Evolutionary conservation across 2,113 vertebrate species (phyloP).

Genomic region (Herpetotheres cachinnans): DNA sequence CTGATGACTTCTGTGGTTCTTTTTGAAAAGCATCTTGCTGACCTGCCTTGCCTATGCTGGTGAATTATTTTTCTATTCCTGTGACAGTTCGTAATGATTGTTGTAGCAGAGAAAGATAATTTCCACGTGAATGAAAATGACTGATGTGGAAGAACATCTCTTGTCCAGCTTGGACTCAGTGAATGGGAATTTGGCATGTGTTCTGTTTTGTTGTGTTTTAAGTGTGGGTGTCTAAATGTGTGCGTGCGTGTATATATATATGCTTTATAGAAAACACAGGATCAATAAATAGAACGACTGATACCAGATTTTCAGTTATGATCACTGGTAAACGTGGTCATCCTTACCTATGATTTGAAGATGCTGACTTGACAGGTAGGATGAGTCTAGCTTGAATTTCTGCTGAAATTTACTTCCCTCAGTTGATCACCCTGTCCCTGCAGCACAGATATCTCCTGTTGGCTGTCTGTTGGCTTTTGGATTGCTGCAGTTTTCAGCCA

Average conservation of each 20-base stretch:
- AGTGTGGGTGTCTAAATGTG: too few relatives aligned
- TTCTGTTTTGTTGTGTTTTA: neutral
- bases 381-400: neutral
- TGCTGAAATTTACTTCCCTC: neutral
- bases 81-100: neutral
- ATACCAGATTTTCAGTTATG: neutral
- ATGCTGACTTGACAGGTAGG: neutral
- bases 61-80: neutral
- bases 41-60: rapidly evolving
- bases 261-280: neutral
- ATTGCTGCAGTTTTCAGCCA: neutral
- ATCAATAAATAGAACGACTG: neutral
- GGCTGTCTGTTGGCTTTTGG: neutral
- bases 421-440: neutral
- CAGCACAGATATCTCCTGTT: neutral
- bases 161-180: neutral
- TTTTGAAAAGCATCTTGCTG: neutral
- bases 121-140: neutral
- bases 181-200: neutral
- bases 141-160: neutral
- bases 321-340: neutral
- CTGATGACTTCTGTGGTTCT: neutral
- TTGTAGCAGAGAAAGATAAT: neutral
- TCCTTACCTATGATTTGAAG: neutral
- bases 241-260: rapidly evolving